phyloP scores from a whole-genome alignment of 2,888 invertebrate genomes.

The Hyposoter dolosus region DNA sequence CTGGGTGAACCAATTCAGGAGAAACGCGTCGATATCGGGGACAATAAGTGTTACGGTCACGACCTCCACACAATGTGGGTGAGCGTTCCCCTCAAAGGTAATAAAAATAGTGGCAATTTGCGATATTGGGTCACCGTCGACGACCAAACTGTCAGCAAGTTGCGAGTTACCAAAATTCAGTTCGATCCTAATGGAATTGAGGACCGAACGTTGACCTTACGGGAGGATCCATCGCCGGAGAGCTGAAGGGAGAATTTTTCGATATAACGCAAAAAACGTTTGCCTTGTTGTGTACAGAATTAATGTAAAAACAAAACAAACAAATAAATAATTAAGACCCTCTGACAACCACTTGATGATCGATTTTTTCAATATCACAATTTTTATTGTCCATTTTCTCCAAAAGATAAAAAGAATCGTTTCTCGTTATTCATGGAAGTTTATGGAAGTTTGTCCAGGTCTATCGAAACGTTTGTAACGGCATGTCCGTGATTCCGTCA shows the following conservation, averaged over 20 bases:
- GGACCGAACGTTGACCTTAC: conserved; percentile 72
- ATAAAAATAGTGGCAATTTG: conserved; percentile 87
- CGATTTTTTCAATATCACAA: background rate
- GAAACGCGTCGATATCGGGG: conserved; percentile 87
- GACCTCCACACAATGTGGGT: conserved; percentile 87
- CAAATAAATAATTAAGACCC: background rate
- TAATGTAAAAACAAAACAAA: background rate
- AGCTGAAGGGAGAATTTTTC: background rate
- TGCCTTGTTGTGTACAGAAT: background rate
- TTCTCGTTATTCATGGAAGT: background rate
- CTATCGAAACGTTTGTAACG: conserved; percentile 84
- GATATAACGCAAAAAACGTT: background rate
- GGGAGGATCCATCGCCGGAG: conserved; percentile 27
- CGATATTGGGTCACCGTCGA: conserved; percentile 68
- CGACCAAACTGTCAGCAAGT: conserved; percentile 37
- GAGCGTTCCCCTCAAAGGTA: conserved; percentile 89
- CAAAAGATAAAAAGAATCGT: background rate
- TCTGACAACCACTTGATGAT: background rate
- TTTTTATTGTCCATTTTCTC: background rate
- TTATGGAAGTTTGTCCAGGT: background rate
- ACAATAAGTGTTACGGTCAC: conserved; percentile 82
- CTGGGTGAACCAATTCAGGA: conserved; percentile 92
- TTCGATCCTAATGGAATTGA: conserved; percentile 69
- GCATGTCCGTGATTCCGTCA: conserved; percentile 84
- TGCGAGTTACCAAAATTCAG: conserved; percentile 72